Evolutionary conservation across 2,888 invertebrate genomes (phyloP).

Genomic region (Pseudococcus longispinus): DNA sequence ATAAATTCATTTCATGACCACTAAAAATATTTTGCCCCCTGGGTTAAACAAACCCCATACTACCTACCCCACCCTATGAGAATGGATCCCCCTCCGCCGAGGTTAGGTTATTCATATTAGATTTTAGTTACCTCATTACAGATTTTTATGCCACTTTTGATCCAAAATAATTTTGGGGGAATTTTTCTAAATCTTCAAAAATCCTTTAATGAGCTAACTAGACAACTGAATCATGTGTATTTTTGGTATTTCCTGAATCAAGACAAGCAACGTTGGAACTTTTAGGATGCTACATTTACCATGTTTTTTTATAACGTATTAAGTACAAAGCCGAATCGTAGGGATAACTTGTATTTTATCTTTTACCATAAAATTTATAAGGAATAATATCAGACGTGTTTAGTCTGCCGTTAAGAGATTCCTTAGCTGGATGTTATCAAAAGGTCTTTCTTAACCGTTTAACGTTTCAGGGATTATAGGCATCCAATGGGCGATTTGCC

Average conservation of each 20-base stretch:
- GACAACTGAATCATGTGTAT: neutral
- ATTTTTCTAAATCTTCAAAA: neutral
- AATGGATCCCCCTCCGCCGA: no score
- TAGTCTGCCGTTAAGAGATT: constrained; percentile 50
- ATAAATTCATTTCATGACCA: no score
- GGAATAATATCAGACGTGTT: constrained; percentile 44
- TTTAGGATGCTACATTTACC: neutral
- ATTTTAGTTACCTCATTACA: no score
- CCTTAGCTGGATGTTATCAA: constrained; percentile 43
- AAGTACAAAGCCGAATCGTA: neutral
- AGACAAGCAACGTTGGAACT: neutral
- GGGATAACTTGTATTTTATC: constrained; percentile 25
- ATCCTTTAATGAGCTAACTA: neutral
- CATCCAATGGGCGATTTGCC: constrained; percentile 49
- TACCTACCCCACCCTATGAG: no score
- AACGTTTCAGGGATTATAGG: constrained; percentile 41
- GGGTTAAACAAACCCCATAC: no score
- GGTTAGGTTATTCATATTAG: no score
- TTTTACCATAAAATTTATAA: constrained; percentile 36
- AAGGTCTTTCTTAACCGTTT: constrained; percentile 45
- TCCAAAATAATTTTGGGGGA: no score
- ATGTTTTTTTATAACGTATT: constrained; percentile 11
- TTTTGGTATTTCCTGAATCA: neutral
- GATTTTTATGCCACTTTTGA: no score
- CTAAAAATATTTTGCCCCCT: no score